Percentiles rank a stretch among this genome's conserved stretches.
phyloP scores from a whole-genome alignment of 2,888 invertebrate genomes.

The Mactromeris polynyma region DNA sequence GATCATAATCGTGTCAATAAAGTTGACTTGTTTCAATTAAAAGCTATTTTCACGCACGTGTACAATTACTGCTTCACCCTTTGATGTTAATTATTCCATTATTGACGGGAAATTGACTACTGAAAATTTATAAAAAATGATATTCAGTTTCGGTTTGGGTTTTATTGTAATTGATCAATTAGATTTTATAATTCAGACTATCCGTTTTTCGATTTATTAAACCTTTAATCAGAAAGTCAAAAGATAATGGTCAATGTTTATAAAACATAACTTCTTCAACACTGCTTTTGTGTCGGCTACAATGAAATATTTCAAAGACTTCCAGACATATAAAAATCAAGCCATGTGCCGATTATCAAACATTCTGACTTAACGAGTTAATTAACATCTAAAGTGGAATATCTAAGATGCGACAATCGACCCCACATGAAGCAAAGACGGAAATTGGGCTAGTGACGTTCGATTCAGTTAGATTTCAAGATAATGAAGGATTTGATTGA shows the following conservation, averaged over 20 bases:
- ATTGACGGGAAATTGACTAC: slow-evolving; percentile 25
- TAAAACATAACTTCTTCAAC: background rate
- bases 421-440: background rate
- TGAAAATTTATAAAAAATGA: slow-evolving; percentile 12
- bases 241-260: background rate
- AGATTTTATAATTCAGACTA: background rate
- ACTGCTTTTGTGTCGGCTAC: background rate
- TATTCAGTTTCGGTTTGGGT: background rate
- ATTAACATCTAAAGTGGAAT: background rate
- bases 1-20: slow-evolving; percentile 38
- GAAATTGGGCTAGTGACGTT: too few relatives aligned
- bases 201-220: background rate
- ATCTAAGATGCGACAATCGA: background rate
- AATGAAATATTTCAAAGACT: background rate
- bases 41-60: slow-evolving; percentile 39
- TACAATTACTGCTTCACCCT: slow-evolving; percentile 34
- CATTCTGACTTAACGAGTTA: background rate
- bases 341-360: background rate
- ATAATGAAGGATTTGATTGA: too few relatives aligned
- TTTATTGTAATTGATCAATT: slow-evolving; percentile 7
- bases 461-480: too few relatives aligned
- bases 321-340: background rate
- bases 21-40: slow-evolving; percentile 25
- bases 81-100: slow-evolving; percentile 26
- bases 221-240: background rate